These are phyloP conservation scores for Lucinisca nassula DNA, from an alignment of 2,888 invertebrate species.

Conservation along the genomic window DNA sequence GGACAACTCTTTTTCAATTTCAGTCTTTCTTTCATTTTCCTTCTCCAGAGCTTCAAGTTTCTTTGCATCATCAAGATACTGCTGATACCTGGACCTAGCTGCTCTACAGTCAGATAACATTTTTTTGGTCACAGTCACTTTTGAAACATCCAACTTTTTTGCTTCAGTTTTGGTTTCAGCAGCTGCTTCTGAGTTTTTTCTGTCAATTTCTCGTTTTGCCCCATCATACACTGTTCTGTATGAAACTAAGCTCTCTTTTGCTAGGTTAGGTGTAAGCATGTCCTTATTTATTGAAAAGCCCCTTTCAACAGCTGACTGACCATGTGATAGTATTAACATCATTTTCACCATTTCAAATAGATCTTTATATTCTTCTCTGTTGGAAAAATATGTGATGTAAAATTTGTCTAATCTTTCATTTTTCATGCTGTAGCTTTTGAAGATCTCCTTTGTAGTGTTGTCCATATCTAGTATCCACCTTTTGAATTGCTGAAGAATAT, in stretches of 20 bases:
- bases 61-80: constrained; percentile 27
- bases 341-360: constrained; percentile 28
- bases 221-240: constrained; percentile 52
- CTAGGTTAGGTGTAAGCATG: constrained; percentile 30
- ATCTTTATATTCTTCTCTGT: constrained; percentile 6
- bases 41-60: constrained; percentile 23
- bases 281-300: constrained; percentile 51
- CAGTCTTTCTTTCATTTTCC: constrained; percentile 18
- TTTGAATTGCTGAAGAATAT: constrained; percentile 42
- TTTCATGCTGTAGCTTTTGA: constrained; percentile 13
- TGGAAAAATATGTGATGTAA: constrained; percentile 8
- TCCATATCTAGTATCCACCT: constrained; percentile 37
- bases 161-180: too few relatives aligned
- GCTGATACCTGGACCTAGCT: constrained; percentile 27
- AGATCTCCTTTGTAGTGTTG: constrained; percentile 6
- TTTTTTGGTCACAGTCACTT: constrained; percentile 24
- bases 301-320: constrained; percentile 49
- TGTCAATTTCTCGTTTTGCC: constrained; percentile 15
- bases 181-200: not conserved
- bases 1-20: not conserved
- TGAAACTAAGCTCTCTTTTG: constrained; percentile 23
- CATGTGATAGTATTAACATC: constrained; percentile 50
- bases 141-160: constrained; percentile 17
- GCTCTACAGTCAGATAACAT: constrained; percentile 28
- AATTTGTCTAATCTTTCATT: constrained; percentile 39